These are phyloP conservation scores for Spodoptera litura DNA, from an alignment of 1,140 invertebrate species.

Conservation along the genomic window DNA sequence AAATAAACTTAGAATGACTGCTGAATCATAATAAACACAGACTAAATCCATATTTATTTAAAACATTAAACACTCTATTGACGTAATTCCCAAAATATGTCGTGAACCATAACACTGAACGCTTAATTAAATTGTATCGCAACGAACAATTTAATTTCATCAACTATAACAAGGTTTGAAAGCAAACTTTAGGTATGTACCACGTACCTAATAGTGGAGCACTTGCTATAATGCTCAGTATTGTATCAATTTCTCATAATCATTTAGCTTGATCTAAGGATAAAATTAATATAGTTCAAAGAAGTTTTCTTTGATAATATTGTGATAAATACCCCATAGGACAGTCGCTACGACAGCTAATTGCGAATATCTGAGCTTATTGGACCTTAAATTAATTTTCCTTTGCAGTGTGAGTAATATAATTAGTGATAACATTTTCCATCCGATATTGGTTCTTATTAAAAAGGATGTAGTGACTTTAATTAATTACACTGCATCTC, in stretches of 20 bases:
- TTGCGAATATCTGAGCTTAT: constrained; percentile 3
- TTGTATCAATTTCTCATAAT: constrained; percentile 30
- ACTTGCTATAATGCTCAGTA: constrained; percentile 18
- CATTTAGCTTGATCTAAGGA: not conserved
- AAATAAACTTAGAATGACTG: too few species aligned
- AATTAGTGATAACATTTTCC: not conserved
- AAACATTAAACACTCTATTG: too few species aligned
- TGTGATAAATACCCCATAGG: constrained; percentile 21
- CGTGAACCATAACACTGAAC: constrained; percentile 9
- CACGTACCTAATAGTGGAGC: constrained; percentile 14
- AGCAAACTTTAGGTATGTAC: constrained; percentile 29
- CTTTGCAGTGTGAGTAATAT: not conserved
- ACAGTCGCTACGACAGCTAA: constrained; percentile 12
- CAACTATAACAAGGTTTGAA: constrained; percentile 29
- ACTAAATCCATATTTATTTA: too few species aligned
- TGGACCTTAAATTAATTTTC: constrained; percentile 10
- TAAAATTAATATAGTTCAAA: constrained; percentile 18
- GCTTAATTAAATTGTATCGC: constrained; percentile 21
- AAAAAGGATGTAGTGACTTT: not conserved
- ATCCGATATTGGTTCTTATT: not conserved
- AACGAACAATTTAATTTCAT: constrained; percentile 33
- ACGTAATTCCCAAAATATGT: constrained; percentile 7
- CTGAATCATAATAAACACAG: too few species aligned
- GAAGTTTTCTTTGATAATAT: constrained; percentile 21
- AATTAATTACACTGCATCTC: not conserved